Evolutionary conservation across 1,140 invertebrate species (phyloP).

Genomic region (Sitodiplosis mosellana): DNA sequence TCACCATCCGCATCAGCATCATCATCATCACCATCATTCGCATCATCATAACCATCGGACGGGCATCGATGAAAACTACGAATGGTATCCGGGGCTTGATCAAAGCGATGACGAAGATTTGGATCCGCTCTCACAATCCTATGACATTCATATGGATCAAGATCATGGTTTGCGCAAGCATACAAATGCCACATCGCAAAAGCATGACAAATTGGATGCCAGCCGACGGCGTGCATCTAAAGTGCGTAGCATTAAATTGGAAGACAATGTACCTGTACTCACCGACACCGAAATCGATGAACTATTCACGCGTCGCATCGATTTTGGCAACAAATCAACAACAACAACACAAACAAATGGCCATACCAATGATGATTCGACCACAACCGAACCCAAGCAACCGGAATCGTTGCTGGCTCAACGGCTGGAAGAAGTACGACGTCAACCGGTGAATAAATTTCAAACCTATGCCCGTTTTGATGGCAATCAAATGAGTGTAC

Average conservation of each 20-base stretch:
- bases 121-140: slow-evolving; percentile 41
- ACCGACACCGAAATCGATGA: slow-evolving; percentile 36
- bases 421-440: slow-evolving; percentile 53
- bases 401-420: slow-evolving; percentile 33
- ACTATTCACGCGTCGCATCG: slow-evolving; percentile 34
- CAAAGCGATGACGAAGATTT: slow-evolving; percentile 56
- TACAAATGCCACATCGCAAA: slow-evolving; percentile 67
- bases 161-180: slow-evolving; percentile 55
- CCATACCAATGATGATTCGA: slow-evolving; percentile 17
- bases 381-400: too few species aligned
- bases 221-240: slow-evolving; percentile 64
- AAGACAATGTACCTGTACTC: slow-evolving; percentile 30
- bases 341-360: slow-evolving; percentile 30
- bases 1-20: background rate
- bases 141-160: slow-evolving; percentile 49
- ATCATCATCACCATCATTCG: background rate
- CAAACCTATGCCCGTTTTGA: slow-evolving; percentile 82
- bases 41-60: slow-evolving; percentile 22
- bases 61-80: slow-evolving; percentile 34
- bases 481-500: slow-evolving; percentile 60
- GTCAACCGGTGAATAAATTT: slow-evolving; percentile 65
- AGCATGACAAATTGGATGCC: slow-evolving; percentile 75
- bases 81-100: slow-evolving; percentile 54
- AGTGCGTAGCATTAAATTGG: slow-evolving; percentile 62
- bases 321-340: slow-evolving; percentile 9